Evolutionary conservation across 2,113 vertebrate genomes (phyloP).

Genomic region (Sceloporus tristichus): DNA sequence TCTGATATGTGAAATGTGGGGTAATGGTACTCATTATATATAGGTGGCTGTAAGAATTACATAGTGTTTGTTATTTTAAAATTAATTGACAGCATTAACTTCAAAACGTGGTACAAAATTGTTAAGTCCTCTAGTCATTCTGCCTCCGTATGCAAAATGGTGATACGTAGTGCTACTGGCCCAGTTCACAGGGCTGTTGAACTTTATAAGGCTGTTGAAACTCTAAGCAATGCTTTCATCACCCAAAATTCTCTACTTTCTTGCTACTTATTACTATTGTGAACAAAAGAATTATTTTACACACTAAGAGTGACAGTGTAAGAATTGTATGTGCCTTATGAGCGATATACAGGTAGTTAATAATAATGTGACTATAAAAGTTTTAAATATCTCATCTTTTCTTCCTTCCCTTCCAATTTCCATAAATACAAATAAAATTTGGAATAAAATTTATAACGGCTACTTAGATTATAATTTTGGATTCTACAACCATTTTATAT

Average conservation of each 20-base stretch:
- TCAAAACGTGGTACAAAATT: not conserved
- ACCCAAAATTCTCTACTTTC: not conserved
- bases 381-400: not conserved
- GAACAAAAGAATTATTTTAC: not conserved
- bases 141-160: not conserved
- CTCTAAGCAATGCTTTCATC: not conserved
- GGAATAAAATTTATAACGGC: not conserved
- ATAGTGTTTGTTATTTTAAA: not conserved
- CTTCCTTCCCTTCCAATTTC: not conserved
- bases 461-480: not conserved
- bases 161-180: not conserved
- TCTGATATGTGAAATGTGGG: not conserved
- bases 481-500: conserved; percentile 8
- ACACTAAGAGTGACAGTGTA: not conserved
- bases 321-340: not conserved
- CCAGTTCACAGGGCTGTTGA: not conserved
- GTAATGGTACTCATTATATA: not conserved
- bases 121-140: not conserved
- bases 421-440: not conserved
- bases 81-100: not conserved
- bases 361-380: not conserved
- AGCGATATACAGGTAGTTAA: not conserved
- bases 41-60: not conserved
- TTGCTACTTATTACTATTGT: not conserved
- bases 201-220: not conserved